phyloP scores from a whole-genome alignment of 2,797 vertebrate genomes.

The Diglossa cyanea region DNA sequence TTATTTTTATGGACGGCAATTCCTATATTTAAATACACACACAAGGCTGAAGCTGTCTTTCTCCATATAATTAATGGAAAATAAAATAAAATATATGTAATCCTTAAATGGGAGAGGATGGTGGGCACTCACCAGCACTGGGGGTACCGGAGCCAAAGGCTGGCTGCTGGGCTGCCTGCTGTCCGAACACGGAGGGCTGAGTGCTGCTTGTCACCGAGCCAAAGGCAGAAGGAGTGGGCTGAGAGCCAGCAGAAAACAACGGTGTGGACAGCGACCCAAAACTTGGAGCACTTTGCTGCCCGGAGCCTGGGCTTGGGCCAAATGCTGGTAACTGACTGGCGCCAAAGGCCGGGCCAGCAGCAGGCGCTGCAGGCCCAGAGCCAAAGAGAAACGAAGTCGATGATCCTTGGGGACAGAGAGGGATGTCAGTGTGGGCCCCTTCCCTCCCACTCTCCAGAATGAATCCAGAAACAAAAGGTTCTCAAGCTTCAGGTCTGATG shows the following conservation, averaged over 20 bases:
- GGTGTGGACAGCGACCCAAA: constrained; percentile 82
- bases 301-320: constrained; percentile 75
- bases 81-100: accelerated
- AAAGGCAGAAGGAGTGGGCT: constrained; percentile 82
- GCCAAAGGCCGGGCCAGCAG: constrained; percentile 79
- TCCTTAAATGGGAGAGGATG: background rate
- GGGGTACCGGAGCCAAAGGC: constrained; percentile 81
- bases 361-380: constrained; percentile 71
- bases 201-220: constrained; percentile 81
- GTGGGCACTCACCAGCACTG: constrained; percentile 41
- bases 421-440: background rate
- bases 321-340: constrained; percentile 82
- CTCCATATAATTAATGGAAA: background rate
- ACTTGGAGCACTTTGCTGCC: constrained; percentile 74
- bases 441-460: accelerated
- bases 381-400: constrained; percentile 84
- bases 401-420: constrained; percentile 22
- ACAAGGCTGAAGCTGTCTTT: accelerated
- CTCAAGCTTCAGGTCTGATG: background rate
- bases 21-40: accelerated
- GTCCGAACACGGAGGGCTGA: constrained; percentile 84
- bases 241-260: constrained; percentile 80
- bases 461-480: background rate
- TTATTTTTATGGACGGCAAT: background rate
- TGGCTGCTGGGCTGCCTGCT: constrained; percentile 80